Base-by-base conservation (phyloP, 2,113 vertebrate species). In the Salvator merianae region DNA sequence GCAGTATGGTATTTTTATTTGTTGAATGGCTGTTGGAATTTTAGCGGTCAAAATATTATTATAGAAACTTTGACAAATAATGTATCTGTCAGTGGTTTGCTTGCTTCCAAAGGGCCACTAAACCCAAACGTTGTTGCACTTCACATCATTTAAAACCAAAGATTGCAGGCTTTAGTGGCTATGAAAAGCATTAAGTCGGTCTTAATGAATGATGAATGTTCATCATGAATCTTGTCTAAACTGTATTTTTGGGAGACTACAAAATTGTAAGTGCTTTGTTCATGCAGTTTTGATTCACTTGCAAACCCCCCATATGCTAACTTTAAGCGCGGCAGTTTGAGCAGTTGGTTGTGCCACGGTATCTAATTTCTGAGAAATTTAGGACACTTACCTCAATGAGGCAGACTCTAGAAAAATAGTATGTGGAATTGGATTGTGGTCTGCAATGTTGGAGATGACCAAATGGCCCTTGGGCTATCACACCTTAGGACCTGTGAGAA, bases 141-240 rank as follows among this genome's bases (percentile, higher is more conserved):
- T 47, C 10, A 47, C 43, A 47, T 47, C 5, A 47, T 2, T 59
- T 59, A 59, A 59, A 59, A 16, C 55, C 55, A 59, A 53, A 59
- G 4, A 59, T 59, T 20, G 18, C 20, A 59, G 18, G 55, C 18
- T 16, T 59, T 59, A 59, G 20, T 59, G 14, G 4, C 55, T 59
- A 20, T 59, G 18, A 16, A 59, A 59, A 20, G 14, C 20, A 59
- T 16, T 59, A 47, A 47, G 43, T 74, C 83, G 62, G 26, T 62
- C 28, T 62, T 34, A 55, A 7, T 85, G 53, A 70, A 24, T 79
- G 74, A 80, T 79, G 89, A 77, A 4, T 66, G 47, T 87, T 87
- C 84, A 50, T 55, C 16, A 55, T 18, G 53, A 55, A 55, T 55
- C 6, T 18, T n/a, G n/a, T n/a, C n/a, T n/a, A n/a, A n/a, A n/a